A percentile compares a stretch with the other conserved stretches of the same genome.
phyloP scores from a whole-genome alignment of 2,888 invertebrate genomes.

The Erannis defoliaria region DNA sequence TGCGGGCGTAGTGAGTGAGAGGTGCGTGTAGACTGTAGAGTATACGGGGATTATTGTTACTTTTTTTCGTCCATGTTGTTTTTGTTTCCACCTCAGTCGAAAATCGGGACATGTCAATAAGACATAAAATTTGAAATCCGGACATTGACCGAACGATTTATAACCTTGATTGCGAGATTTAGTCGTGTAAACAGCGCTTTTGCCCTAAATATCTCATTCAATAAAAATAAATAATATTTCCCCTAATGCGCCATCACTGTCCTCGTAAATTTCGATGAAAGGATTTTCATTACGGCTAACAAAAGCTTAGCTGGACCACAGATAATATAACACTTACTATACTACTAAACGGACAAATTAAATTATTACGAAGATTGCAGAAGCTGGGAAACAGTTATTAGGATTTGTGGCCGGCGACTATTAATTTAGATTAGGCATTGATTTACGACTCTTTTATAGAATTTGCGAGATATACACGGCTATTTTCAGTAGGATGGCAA shows the following conservation, averaged over 20 bases:
- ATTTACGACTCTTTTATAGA: conserved; percentile 39
- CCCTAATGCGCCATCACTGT: conserved; percentile 53
- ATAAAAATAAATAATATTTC: conserved; percentile 26
- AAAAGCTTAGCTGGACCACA: conserved; percentile 24
- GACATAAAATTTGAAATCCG: too few relatives aligned
- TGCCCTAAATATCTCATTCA: conserved; percentile 5
- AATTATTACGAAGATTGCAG: conserved; percentile 23
- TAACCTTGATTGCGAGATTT: too few relatives aligned
- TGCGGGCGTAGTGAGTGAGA: too few relatives aligned
- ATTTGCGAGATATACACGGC: conserved; percentile 26
- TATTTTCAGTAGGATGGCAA: conserved; percentile 20
- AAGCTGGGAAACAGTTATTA: conserved; percentile 21
- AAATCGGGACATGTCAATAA: too few relatives aligned
- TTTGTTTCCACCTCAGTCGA: too few relatives aligned
- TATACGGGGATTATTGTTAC: too few relatives aligned
- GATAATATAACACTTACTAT: too few relatives aligned
- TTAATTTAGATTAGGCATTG: conserved; percentile 40
- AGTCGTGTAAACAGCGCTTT: neutral
- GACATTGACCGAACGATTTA: too few relatives aligned
- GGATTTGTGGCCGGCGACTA: conserved; percentile 24
- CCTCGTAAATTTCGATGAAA: conserved; percentile 46
- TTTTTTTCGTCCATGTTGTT: too few relatives aligned
- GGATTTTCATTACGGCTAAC: conserved; percentile 35
- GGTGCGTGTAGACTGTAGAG: too few relatives aligned
- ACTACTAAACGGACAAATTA: conserved; percentile 15